Percentiles rank a stretch among this genome's conserved stretches.
phyloP scores from a whole-genome alignment of 1,140 invertebrate genomes.

The Babylonia areolata region DNA sequence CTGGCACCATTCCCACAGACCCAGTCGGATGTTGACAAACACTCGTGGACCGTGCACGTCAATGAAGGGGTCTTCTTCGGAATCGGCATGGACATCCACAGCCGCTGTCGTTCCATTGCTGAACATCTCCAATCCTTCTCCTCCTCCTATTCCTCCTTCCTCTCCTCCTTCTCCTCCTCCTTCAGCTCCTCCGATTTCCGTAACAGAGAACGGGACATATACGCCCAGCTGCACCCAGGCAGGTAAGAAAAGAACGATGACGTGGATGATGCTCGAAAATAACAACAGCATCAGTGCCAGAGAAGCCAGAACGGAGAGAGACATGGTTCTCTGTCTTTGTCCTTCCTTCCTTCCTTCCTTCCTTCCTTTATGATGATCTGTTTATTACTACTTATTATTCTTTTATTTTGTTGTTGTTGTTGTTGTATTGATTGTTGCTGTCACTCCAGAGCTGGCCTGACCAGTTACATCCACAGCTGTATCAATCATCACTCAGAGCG shows the following conservation, averaged over 20 bases:
- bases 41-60: neutral
- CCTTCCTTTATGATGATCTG: too few species aligned
- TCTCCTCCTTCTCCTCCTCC: neutral
- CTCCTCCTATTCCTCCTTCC: neutral
- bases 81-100: neutral
- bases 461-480: too few species aligned
- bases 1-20: conserved; percentile 33
- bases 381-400: too few species aligned
- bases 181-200: neutral
- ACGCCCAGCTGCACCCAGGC: neutral
- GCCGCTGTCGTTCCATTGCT: neutral
- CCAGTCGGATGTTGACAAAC: neutral
- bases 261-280: neutral
- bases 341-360: too few species aligned
- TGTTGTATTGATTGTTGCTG: too few species aligned
- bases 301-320: conserved; percentile 12
- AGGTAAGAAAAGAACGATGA: neutral
- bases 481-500: too few species aligned
- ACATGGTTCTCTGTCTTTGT: neutral
- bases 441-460: too few species aligned
- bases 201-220: neutral
- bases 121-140: neutral
- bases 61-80: neutral
- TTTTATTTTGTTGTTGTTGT: too few species aligned
- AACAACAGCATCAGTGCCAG: conserved; percentile 17